Evolutionary conservation across 2,797 vertebrate genomes (phyloP).

Genomic region (Myotis myotis): DNA sequence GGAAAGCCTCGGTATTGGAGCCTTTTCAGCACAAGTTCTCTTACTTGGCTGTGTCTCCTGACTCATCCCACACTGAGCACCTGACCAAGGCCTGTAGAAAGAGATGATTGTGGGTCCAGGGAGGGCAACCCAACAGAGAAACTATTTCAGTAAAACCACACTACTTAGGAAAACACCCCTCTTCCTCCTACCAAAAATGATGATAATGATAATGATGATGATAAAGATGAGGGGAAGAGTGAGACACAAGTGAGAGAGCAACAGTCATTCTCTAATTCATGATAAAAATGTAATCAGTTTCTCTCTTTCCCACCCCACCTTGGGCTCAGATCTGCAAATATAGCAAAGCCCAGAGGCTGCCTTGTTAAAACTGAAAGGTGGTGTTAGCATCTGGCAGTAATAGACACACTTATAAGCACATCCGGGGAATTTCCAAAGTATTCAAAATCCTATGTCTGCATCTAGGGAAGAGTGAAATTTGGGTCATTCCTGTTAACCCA

Average conservation of each 20-base stretch:
- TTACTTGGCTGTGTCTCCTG: neutral
- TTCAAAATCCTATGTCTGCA: neutral
- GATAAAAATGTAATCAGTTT: neutral
- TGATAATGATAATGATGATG: neutral
- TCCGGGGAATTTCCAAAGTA: neutral
- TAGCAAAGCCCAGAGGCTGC: neutral
- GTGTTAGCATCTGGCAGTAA: neutral
- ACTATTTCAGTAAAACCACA: neutral
- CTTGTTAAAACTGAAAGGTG: neutral
- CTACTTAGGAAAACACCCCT: neutral
- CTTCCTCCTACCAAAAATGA: neutral
- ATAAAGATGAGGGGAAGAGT: neutral
- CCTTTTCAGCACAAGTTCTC: neutral
- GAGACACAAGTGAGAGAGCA: neutral
- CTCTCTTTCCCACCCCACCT: neutral
- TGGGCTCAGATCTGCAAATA: neutral
- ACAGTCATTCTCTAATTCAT: neutral
- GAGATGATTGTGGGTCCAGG: accelerated
- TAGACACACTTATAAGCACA: neutral
- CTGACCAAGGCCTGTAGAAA: neutral
- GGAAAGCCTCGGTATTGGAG: neutral
- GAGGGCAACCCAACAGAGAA: neutral
- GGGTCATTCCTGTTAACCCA: neutral
- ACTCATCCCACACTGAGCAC: neutral
- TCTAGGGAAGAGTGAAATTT: neutral